A percentile compares a stretch with the other conserved stretches of the same genome.
Evolutionary conservation across 1,140 invertebrate genomes (phyloP).

Genomic region (Zaprionus lachaisei): DNA sequence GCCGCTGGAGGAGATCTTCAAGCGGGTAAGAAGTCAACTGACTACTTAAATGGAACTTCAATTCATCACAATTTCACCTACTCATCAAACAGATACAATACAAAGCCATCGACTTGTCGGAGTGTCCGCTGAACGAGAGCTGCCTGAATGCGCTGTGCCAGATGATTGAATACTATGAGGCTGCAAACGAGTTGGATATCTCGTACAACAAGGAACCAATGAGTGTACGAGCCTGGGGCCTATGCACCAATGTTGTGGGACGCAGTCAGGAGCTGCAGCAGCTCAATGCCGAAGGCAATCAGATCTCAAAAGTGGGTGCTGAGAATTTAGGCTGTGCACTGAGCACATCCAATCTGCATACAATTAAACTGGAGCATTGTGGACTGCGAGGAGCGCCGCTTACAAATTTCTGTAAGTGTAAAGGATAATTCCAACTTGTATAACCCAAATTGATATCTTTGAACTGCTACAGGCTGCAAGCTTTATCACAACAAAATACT

Average conservation of each 20-base stretch:
- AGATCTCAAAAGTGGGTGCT: constrained; percentile 76
- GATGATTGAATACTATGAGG: constrained; percentile 97
- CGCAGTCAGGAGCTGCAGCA: constrained; percentile 76
- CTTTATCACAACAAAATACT: constrained; percentile 92
- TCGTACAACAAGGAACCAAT: constrained; percentile 90
- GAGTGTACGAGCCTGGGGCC: constrained; percentile 89
- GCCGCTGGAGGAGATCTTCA: constrained; percentile 91
- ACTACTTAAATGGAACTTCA: background rate
- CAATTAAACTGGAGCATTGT: constrained; percentile 91
- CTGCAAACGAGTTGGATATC: constrained; percentile 91
- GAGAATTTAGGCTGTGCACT: constrained; percentile 74
- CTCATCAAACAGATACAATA: constrained; percentile 71
- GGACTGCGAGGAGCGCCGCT: constrained; percentile 88
- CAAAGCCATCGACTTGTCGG: constrained; percentile 79
- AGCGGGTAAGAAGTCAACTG: constrained; percentile 85
- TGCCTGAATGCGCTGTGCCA: constrained; percentile 90
- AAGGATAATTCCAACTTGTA: background rate
- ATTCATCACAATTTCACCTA: background rate
- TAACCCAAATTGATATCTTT: background rate
- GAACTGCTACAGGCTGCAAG: constrained; percentile 88
- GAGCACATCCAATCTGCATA: constrained; percentile 88
- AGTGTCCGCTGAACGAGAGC: constrained; percentile 73
- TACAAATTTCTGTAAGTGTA: constrained; percentile 87
- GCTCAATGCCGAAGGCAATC: constrained; percentile 79
- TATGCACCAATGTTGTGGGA: constrained; percentile 80